These are phyloP conservation scores for Drosophila lacicola DNA, from an alignment of 2,888 invertebrate genomes.

Conservation along the genomic window DNA sequence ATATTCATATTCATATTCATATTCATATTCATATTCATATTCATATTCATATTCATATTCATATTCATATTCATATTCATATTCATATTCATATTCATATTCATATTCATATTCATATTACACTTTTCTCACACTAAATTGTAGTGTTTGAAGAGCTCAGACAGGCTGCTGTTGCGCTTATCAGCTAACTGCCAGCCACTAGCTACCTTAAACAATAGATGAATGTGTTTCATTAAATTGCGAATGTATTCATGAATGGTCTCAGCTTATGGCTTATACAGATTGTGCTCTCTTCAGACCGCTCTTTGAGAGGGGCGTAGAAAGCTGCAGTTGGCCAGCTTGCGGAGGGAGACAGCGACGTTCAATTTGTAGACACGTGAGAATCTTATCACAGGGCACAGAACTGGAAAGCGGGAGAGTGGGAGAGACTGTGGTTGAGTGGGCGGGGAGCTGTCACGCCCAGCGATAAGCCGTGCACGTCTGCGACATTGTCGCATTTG, in stretches of 20 bases:
- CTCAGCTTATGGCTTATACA: slow-evolving; percentile 1
- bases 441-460: slow-evolving; percentile 15
- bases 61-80: background rate
- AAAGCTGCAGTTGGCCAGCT: slow-evolving; percentile 18
- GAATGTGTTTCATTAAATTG: slow-evolving; percentile 47
- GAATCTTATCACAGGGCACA: slow-evolving; percentile 65
- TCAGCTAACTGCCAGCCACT: slow-evolving; percentile 32
- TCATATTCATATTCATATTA: background rate
- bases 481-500: slow-evolving; percentile 72
- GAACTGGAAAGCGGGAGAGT: background rate
- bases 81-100: background rate
- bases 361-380: slow-evolving; percentile 70
- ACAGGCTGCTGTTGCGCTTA: slow-evolving; percentile 5
- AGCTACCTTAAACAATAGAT: slow-evolving; percentile 16
- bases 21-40: background rate
- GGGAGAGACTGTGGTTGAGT: background rate
- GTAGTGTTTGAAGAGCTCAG: slow-evolving; percentile 2
- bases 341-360: background rate
- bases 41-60: background rate
- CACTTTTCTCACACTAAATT: background rate
- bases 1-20: background rate
- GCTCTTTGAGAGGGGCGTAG: background rate
- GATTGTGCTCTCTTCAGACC: background rate
- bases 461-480: slow-evolving; percentile 73
- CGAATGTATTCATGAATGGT: slow-evolving; percentile 13